Percentiles rank a stretch among this genome's conserved stretches.
phyloP scores from a whole-genome alignment of 2,888 invertebrate species.

The Tachina grossa region DNA sequence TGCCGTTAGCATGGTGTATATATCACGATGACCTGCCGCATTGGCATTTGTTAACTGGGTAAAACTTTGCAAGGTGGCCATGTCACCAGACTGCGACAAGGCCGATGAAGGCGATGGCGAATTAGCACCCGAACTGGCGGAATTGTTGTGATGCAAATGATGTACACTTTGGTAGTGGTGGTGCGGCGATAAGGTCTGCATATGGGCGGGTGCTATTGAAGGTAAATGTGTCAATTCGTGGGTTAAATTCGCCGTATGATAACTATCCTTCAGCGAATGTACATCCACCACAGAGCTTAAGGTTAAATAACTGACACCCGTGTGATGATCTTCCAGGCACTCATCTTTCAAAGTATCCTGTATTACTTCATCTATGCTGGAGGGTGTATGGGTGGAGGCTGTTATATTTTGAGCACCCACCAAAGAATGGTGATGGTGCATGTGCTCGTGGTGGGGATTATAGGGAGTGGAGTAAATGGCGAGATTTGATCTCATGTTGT shows the following conservation, averaged over 20 bases:
- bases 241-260: constrained; percentile 72
- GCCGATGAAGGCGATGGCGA: constrained; percentile 79
- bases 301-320: constrained; percentile 79
- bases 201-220: constrained; percentile 64
- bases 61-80: constrained; percentile 79
- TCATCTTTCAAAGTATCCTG: constrained; percentile 83
- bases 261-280: constrained; percentile 79
- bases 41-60: constrained; percentile 80
- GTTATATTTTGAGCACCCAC: constrained; percentile 59
- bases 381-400: constrained; percentile 74
- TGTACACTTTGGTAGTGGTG: constrained; percentile 71
- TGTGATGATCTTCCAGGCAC: constrained; percentile 80
- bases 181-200: constrained; percentile 69
- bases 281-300: constrained; percentile 79
- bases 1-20: constrained; percentile 77
- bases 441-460: constrained; percentile 68
- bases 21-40: constrained; percentile 78
- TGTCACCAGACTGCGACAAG: constrained; percentile 75
- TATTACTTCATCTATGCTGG: constrained; percentile 82
- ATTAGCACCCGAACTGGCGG: constrained; percentile 81
- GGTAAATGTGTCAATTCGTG: constrained; percentile 68
- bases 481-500: constrained; percentile 80
- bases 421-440: constrained; percentile 74
- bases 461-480: constrained; percentile 76
- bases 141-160: constrained; percentile 76